A percentile compares a stretch with the other conserved stretches of the same genome.
These are phyloP conservation scores for Dexiosoma caninum DNA, from an alignment of 2,888 invertebrate species.

Conservation along the genomic window DNA sequence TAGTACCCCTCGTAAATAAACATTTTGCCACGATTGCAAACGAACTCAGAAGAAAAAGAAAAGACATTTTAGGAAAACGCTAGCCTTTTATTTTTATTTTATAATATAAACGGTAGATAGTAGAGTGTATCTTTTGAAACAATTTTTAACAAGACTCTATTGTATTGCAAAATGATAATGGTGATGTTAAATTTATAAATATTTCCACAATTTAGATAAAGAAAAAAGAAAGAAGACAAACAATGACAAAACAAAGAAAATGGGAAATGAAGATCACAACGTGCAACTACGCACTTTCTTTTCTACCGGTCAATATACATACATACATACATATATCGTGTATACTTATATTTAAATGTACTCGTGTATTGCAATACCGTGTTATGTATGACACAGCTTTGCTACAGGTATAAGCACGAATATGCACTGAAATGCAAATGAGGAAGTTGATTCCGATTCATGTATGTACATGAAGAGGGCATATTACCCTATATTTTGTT, in stretches of 20 bases:
- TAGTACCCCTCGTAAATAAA: no score
- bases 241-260: slow-evolving; percentile 50
- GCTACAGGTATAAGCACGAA: background rate
- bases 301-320: slow-evolving; percentile 19
- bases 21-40: slow-evolving; percentile 16
- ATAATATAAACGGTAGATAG: no score
- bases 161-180: slow-evolving; percentile 22
- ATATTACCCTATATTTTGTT: no score
- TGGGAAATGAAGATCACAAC: background rate
- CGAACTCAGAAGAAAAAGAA: slow-evolving; percentile 37
- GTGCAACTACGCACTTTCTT: slow-evolving; percentile 47
- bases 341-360: no score
- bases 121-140: slow-evolving; percentile 7
- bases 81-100: slow-evolving; percentile 12
- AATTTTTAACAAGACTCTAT: slow-evolving; percentile 12
- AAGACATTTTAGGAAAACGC: slow-evolving; percentile 38
- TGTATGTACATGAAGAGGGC: no score
- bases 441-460: no score
- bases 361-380: no score
- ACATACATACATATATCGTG: background rate
- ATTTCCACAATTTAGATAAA: slow-evolving; percentile 43
- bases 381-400: background rate
- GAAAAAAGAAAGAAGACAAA: no score
- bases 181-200: slow-evolving; percentile 37
- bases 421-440: no score